Conservation (phyloP, 2,888 invertebrate genomes). For the Fragum fragum region DNA sequence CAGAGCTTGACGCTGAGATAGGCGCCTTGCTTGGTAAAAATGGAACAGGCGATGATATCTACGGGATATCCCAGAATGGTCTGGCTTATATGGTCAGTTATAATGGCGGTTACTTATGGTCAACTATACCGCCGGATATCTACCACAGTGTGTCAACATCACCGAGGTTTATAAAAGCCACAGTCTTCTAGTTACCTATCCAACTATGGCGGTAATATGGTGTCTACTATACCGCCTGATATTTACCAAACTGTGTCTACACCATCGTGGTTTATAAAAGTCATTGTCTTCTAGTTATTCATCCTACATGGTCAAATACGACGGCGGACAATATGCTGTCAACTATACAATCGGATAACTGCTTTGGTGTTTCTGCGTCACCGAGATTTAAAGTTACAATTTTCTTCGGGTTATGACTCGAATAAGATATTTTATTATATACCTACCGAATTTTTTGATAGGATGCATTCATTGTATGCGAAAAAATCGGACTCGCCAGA, state of each 20-base stretch:
- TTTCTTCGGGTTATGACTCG: too few species aligned
- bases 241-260: not conserved
- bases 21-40: conserved; percentile 27
- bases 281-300: not conserved
- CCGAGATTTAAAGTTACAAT: too few species aligned
- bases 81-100: conserved; percentile 26
- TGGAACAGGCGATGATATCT: not conserved
- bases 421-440: too few species aligned
- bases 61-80: conserved; percentile 36
- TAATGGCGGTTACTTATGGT: conserved; percentile 19
- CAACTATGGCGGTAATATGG: not conserved
- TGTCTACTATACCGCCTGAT: conserved; percentile 1
- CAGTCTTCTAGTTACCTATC: not conserved
- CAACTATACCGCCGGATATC: not conserved
- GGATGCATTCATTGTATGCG: too few species aligned
- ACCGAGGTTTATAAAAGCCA: not conserved
- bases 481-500: too few species aligned
- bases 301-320: too few species aligned
- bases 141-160: not conserved
- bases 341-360: too few species aligned
- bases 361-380: too few species aligned
- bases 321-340: too few species aligned
- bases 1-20: not conserved
- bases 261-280: not conserved
- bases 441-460: too few species aligned